Evolutionary conservation across 2,888 invertebrate species (phyloP).

Genomic region (Caradrina kadenii): DNA sequence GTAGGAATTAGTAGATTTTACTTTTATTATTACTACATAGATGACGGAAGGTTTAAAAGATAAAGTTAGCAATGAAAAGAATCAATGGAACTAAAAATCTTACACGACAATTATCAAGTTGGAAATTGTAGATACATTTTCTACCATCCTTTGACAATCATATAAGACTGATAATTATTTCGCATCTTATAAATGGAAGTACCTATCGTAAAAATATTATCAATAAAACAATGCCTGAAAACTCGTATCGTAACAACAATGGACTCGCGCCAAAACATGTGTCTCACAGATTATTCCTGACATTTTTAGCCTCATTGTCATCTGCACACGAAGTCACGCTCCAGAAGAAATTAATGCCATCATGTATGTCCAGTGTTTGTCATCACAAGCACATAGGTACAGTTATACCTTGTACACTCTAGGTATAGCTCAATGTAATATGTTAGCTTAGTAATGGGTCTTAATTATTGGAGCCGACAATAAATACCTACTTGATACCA

Average conservation of each 20-base stretch:
- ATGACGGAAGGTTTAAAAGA: neutral
- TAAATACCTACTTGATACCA: neutral
- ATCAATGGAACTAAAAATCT: neutral
- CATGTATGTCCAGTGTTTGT: slow-evolving; percentile 65
- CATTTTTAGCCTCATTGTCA: slow-evolving; percentile 89
- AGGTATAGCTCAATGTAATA: neutral
- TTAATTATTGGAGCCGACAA: neutral
- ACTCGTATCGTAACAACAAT: slow-evolving; percentile 68
- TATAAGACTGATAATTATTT: slow-evolving; percentile 15
- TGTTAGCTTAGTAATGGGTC: neutral
- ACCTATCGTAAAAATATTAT: neutral
- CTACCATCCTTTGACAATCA: neutral
- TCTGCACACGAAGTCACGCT: slow-evolving; percentile 87
- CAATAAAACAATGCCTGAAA: slow-evolving; percentile 6
- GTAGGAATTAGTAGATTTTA: neutral
- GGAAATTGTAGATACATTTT: neutral
- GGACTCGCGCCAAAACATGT: slow-evolving; percentile 72
- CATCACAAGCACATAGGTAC: slow-evolving; percentile 18
- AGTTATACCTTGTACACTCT: neutral
- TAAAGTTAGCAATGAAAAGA: neutral
- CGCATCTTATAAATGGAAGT: neutral
- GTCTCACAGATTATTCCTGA: slow-evolving; percentile 89
- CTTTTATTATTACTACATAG: neutral
- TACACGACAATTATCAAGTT: neutral
- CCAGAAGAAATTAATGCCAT: slow-evolving; percentile 89